phyloP scores from a whole-genome alignment of 92 coral and sea anemone genomes.

The Epizoanthus stellaris region DNA sequence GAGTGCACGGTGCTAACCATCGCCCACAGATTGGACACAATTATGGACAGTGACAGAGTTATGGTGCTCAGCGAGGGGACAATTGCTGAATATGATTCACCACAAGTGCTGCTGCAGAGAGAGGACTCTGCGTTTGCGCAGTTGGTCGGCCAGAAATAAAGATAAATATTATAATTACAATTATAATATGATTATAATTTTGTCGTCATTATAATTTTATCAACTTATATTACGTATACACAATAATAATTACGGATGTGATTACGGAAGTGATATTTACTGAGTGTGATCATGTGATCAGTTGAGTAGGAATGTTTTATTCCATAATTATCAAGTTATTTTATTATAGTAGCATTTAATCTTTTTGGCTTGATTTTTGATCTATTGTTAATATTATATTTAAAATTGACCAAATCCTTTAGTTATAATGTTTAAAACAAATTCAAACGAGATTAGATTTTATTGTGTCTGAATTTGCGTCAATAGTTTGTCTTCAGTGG shows the following conservation, averaged over 20 bases:
- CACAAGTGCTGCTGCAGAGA: neutral
- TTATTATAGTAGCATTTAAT: neutral
- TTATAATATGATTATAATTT: no score
- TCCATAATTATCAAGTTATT: neutral
- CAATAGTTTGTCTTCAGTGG: no score
- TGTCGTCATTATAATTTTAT: no score
- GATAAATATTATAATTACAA: no score
- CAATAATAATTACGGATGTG: neutral
- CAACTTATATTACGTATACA: neutral
- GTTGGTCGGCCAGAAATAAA: neutral
- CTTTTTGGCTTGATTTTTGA: no score
- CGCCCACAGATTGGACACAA: conserved; percentile 31
- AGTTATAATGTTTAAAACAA: no score
- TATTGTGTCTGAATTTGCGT: no score
- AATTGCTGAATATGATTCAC: conserved; percentile 3
- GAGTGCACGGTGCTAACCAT: neutral
- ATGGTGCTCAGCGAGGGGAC: conserved; percentile 19
- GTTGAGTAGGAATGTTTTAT: conserved; percentile 26
- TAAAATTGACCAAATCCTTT: no score
- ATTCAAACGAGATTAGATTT: no score
- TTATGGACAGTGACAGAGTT: conserved; percentile 29
- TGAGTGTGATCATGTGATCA: conserved; percentile 21
- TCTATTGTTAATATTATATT: no score
- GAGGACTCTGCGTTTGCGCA: conserved; percentile 17
- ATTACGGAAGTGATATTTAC: conserved; percentile 32